phyloP scores from a whole-genome alignment of 35 echinoderm and acorn worm genomes.

The Strongylocentrotus purpuratus region DNA sequence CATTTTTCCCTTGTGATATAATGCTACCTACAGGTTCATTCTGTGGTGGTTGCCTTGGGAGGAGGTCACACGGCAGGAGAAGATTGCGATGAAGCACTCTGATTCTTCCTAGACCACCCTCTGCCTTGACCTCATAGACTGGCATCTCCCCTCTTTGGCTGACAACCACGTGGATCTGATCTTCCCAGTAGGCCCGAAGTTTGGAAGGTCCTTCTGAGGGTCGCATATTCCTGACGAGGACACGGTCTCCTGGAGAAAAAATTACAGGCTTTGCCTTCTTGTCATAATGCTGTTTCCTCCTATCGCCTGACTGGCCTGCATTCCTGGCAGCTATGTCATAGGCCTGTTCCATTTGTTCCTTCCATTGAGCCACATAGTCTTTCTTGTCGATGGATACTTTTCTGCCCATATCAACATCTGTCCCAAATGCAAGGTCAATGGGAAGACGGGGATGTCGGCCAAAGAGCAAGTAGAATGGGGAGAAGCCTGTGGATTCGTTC shows the following conservation, averaged over 20 bases:
- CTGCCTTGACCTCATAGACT: constrained; percentile 40
- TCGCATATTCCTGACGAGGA: constrained; percentile 47
- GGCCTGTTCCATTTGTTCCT: constrained; percentile 52
- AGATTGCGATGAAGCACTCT: constrained; percentile 21
- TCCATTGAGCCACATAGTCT: constrained; percentile 44
- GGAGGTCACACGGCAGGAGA: neutral
- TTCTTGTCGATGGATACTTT: neutral
- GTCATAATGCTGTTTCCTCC: constrained; percentile 55
- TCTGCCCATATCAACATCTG: neutral
- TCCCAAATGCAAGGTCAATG: constrained; percentile 69
- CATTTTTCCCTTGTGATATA: neutral
- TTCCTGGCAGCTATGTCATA: constrained; percentile 56
- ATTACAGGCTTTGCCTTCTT: constrained; percentile 10
- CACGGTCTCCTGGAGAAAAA: constrained; percentile 53
- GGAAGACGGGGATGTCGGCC: constrained; percentile 62
- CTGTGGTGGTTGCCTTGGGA: neutral
- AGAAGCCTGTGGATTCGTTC: constrained; percentile 61
- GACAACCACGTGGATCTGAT: constrained; percentile 7
- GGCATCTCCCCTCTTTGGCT: neutral
- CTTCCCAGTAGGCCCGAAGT: constrained; percentile 44
- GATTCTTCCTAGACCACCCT: neutral
- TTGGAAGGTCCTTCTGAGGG: constrained; percentile 50
- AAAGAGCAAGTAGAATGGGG: constrained; percentile 76
- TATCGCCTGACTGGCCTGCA: constrained; percentile 20
- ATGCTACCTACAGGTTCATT: neutral